Evolutionary conservation across 1,140 invertebrate species (phyloP).

Genomic region (Hestina assimilis): DNA sequence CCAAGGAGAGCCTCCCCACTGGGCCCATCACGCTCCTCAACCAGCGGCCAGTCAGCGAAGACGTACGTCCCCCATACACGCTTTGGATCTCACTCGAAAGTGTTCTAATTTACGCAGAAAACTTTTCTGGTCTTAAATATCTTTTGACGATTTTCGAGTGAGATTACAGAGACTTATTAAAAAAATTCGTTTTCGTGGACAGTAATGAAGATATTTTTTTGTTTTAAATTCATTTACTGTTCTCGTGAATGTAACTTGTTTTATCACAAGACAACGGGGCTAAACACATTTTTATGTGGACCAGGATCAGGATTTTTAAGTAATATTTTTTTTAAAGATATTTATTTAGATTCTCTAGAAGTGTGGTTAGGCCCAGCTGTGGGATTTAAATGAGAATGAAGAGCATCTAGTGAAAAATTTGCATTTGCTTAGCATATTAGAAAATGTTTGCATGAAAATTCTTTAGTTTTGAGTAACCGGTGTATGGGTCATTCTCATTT

Average conservation of each 20-base stretch:
- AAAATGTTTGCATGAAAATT: conserved; percentile 32
- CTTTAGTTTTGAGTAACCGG: conserved; percentile 34
- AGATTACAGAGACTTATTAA: conserved; percentile 6
- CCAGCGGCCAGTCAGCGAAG: conserved; percentile 95
- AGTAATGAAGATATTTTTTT: neutral
- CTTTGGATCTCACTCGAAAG: conserved; percentile 28
- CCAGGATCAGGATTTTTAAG: neutral
- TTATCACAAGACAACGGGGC: conserved; percentile 23
- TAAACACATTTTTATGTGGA: conserved; percentile 37
- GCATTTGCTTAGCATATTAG: conserved; percentile 18
- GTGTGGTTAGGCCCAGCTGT: conserved; percentile 50
- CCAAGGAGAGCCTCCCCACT: conserved; percentile 92
- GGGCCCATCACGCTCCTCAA: conserved; percentile 97
- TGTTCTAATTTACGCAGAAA: neutral
- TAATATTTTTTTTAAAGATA: neutral
- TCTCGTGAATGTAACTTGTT: neutral
- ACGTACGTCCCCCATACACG: conserved; percentile 87
- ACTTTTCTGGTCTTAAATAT: neutral
- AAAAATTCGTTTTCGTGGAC: neutral
- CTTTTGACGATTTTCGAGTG: conserved; percentile 3
- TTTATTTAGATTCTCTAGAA: conserved; percentile 12
- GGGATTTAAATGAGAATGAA: conserved; percentile 76
- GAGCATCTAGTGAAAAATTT: conserved; percentile 11
- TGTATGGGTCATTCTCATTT: conserved; percentile 72
- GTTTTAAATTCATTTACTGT: neutral